Evolutionary conservation across 1,140 invertebrate genomes (phyloP), one percentile per base, ranked within the genome.

Genomic region (Mamestra configurata): DNA sequence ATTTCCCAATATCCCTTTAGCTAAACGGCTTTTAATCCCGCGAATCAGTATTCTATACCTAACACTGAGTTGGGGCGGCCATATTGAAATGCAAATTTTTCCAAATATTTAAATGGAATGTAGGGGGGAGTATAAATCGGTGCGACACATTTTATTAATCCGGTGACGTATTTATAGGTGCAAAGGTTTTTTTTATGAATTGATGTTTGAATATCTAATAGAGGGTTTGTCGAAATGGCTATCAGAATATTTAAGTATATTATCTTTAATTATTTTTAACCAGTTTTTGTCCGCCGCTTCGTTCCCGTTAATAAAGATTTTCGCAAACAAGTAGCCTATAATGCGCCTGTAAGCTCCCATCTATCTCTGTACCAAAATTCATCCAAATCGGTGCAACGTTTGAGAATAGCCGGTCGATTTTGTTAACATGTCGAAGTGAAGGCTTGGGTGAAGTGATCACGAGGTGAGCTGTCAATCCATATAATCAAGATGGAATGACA

Each of bases 61-160:
- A 73, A 22, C 71, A 11, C 43, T 24, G 66, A 15, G 22, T 49
- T 27, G 66, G 40, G 20, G 66, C 22, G 49, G 18, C 71, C 71
- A 75, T 75, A 57, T 75, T 75, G 71, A 46, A 75, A 75, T 75
- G 71, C 53, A 59, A 75, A 57, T 75, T 75, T 75, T 75, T 59
- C 51, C 51, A 53, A 75, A 75, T 75, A 75, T 75, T 75, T 75
- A 75, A 75, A 59, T 57, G 35, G 53, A 57, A 57, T 59, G 10
- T 37, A 31, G 71, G 22, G 35, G 13, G 51, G n/a, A 15, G 31
- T 18, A 46, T 59, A 59, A 24, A 57, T 55, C 35, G 20, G 31
- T n/a, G 68, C 68, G 53, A 57, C 51, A 43, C 10, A 75, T 75
- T 37, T 51, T 51, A 53, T 71, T 20, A 20, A 71, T 31, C 27